Evolutionary conservation across 2,113 vertebrate genomes (phyloP), one percentile per base, ranked within the genome.

Genomic region (Porphyrio hochstetteri): DNA sequence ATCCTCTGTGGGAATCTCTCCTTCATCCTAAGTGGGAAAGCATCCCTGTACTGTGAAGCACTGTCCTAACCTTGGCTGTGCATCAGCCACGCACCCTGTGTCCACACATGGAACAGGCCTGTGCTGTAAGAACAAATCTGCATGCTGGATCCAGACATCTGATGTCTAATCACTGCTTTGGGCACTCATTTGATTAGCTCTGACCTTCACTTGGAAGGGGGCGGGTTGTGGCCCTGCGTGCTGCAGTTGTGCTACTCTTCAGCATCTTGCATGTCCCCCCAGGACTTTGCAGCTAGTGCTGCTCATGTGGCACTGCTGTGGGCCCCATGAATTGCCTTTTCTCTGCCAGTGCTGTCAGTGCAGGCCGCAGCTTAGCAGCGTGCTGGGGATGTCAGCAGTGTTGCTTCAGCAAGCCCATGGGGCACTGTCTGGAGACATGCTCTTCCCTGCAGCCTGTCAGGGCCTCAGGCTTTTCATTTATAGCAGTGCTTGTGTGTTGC

Each of bases 41-140:
- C 64, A 77, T 27, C 31, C 44, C 59, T 36, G 10, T 82, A 2
- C 18, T 3, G 2, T 57, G 50, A 65, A 57, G 53, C 20, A 9
- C 50, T 44, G 21, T 14, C 50, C 9, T n/a, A 9, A 16, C 4
- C 33, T 29, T 40, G 13, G 42, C 1, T 29, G 4, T 1, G 0
- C 16, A 29, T 20, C 5, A 20, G 27, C 48, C 7, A 2, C 1
- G 8, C 3, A 3, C 4, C 17, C 28, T 1, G 0, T 23, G 7
- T 6, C 38, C 67, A 23, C n/a, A n/a, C 48, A 16, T 33, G 21
- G 38, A 64, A 72, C 9, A 14, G 24, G 40, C 21, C 6, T 8
- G 13, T 90, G n/a, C 19, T 74, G 5, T 9, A 31, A 44, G 16
- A 90, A 23, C 46, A 44, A 31, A 21, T 2, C 1, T 0, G 57